These are phyloP conservation scores for Cariama cristata DNA, from an alignment of 2,113 vertebrate species.

Conservation along the genomic window DNA sequence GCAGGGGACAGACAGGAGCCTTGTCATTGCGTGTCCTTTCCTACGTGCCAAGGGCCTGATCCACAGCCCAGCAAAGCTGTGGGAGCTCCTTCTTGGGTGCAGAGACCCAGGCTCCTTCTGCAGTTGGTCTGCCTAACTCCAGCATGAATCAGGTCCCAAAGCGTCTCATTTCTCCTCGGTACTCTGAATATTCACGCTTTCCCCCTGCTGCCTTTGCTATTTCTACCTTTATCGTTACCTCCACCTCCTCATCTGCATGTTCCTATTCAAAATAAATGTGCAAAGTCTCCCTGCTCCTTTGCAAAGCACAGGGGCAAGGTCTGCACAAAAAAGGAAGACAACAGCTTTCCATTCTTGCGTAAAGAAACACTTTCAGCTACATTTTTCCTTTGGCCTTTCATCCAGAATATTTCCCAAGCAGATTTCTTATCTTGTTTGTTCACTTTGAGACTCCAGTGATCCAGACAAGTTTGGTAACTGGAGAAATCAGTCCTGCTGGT, in stretches of 20 bases:
- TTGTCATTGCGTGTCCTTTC: rapidly evolving
- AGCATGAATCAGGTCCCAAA: too few relatives aligned
- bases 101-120: not conserved
- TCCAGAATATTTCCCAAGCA: not conserved
- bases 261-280: not conserved
- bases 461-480: not conserved
- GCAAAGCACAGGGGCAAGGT: not conserved
- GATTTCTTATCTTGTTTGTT: not conserved
- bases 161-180: rapidly evolving
- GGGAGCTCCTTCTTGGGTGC: not conserved
- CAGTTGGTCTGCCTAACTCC: not conserved
- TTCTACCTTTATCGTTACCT: not conserved
- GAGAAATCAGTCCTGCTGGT: not conserved
- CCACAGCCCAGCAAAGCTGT: not conserved
- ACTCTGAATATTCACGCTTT: not conserved
- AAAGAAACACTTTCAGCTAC: not conserved
- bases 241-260: not conserved
- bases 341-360: not conserved
- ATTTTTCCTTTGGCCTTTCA: not conserved
- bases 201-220: not conserved
- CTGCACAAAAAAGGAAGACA: not conserved
- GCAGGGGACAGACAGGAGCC: not conserved
- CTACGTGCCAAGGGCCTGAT: not conserved
- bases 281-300: not conserved
- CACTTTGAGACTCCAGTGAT: not conserved